Evolutionary conservation across 2,113 vertebrate species (phyloP).

Genomic region (Anguilla japonica): DNA sequence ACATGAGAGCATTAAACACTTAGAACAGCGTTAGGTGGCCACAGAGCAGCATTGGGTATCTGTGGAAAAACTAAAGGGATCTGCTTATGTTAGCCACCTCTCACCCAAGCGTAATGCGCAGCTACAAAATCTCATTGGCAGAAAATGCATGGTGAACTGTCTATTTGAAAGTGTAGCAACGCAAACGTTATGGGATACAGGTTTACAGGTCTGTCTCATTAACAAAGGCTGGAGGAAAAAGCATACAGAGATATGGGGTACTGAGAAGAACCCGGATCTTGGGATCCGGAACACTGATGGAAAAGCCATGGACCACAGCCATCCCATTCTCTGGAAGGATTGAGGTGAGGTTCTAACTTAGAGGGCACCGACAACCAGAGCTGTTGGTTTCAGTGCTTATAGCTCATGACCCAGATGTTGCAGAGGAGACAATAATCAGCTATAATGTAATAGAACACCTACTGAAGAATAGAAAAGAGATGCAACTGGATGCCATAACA

Average conservation of each 20-base stretch:
- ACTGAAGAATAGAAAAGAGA: no score
- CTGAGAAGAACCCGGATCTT: constrained; percentile 20
- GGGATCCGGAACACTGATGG: neutral
- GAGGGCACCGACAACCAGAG: neutral
- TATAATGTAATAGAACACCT: neutral
- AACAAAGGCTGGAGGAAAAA: constrained; percentile 18
- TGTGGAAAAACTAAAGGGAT: neutral
- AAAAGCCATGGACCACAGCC: constrained; percentile 14
- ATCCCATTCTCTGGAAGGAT: constrained; percentile 7
- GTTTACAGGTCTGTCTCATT: neutral
- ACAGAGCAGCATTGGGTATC: neutral
- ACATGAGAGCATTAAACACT: neutral
- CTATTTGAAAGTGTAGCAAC: constrained; percentile 12
- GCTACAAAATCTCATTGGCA: constrained; percentile 24
- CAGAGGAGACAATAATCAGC: no score
- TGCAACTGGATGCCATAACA: neutral
- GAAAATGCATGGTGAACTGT: constrained; percentile 15
- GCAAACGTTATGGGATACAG: constrained; percentile 25
- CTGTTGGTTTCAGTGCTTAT: neutral
- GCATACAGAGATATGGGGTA: neutral
- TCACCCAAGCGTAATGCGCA: neutral
- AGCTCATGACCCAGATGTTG: no score
- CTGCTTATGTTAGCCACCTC: neutral
- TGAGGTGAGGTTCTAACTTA: constrained; percentile 26
- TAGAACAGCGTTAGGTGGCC: neutral